Evolutionary conservation across 2,888 invertebrate species (phyloP), one percentile per base, ranked within the genome.

Genomic region (Platerodrilus igneus): DNA sequence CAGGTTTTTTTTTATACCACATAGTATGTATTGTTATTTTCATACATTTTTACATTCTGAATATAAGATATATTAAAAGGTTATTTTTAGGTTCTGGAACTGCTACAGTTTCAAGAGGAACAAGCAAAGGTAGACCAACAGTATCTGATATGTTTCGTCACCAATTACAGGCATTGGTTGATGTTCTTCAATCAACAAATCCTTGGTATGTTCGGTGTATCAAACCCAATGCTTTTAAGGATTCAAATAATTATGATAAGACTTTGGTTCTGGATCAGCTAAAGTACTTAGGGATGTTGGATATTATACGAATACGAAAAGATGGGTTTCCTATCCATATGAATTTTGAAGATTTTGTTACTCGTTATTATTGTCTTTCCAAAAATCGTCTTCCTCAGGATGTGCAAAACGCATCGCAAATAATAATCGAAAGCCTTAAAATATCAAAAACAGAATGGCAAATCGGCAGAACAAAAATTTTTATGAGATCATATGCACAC

Each of bases 161-260:
- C 38, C 92, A 93, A 60, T 68, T 93, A 34, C 90, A 90, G 66
- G 83, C 89, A 0, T 73, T 92, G 1, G 90, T 92, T 1, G 92
- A 92, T 58, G 89, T 92, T 57, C 71, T 93, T 2, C 90, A 92
- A 66, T 86, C 79, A 14, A 91, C 92, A 1, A 90, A 87, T 38
- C 90, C 91, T 2, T 92, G 91, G 92, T 86, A 92, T 66, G 91
- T 91, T 19, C 78, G 93, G 26, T 93, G 93, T 64, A 92, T 93
- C 57, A 93, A 93, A 59, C 92, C 93, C 0, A 93, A 93, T 65
- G 79, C 84, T 65, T 77, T 83, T 56, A 93, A 93, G 66, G 75
- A 78, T 35, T 78, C 89, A 0, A 80, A 89, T 57, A 78, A 80
- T 58, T 93, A 86, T 68, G 84, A 83, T 62, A 81, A 83, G 40